These are phyloP conservation scores for Eurypyga helias DNA, from an alignment of 2,113 vertebrate genomes.

Conservation along the genomic window DNA sequence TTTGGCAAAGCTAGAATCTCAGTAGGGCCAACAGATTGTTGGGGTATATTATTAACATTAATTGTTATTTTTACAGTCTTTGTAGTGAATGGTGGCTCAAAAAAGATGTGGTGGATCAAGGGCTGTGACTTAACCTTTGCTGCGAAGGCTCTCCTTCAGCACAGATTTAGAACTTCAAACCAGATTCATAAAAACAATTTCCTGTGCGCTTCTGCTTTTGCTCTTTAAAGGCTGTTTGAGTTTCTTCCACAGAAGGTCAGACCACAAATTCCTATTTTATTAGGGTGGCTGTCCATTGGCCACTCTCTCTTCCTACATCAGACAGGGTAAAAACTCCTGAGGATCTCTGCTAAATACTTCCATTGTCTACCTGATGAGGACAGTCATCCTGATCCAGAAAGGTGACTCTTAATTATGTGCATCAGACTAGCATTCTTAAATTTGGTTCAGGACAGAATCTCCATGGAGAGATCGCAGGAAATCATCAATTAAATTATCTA, in stretches of 20 bases:
- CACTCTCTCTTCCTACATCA: neutral
- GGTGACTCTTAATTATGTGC: neutral
- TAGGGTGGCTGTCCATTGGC: neutral
- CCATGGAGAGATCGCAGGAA: neutral
- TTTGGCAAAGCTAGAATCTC: slow-evolving; percentile 34
- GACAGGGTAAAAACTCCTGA: neutral
- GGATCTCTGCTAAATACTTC: neutral
- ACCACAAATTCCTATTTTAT: neutral
- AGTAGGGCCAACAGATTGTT: neutral
- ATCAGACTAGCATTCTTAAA: neutral
- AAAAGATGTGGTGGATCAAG: neutral
- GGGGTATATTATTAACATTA: neutral
- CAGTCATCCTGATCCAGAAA: neutral
- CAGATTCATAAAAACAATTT: neutral
- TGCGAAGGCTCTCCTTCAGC: neutral
- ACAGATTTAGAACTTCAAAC: neutral
- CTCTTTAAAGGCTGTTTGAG: neutral
- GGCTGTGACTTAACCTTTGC: neutral
- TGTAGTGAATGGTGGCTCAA: neutral
- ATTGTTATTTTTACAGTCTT: neutral
- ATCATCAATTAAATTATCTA: neutral
- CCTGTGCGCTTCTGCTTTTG: neutral
- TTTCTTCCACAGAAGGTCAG: neutral
- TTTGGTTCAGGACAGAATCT: neutral
- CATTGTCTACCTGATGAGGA: neutral